A percentile compares a stretch with the other conserved stretches of the same genome.
Conservation (phyloP, 2,797 vertebrate genomes). For the Acanthornis magna region DNA sequence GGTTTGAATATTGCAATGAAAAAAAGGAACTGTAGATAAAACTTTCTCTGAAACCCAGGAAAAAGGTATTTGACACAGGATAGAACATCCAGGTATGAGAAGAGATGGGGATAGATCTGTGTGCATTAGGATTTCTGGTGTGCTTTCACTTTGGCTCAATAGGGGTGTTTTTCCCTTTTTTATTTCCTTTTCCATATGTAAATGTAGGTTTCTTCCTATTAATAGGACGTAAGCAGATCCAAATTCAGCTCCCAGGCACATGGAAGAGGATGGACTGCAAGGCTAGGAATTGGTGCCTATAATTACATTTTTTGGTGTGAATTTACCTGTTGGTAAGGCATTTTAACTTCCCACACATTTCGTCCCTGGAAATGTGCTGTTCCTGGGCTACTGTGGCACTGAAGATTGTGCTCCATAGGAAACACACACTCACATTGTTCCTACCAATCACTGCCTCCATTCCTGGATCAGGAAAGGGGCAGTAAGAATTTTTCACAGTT, state of each 20-base stretch:
- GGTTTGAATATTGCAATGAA: neutral
- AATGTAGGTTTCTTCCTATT: neutral
- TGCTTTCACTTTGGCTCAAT: neutral
- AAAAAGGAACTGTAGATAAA: neutral
- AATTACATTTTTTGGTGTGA: neutral
- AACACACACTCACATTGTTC: neutral
- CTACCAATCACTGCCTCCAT: rapidly evolving
- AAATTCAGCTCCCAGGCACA: neutral
- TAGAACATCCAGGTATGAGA: neutral
- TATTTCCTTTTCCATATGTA: neutral
- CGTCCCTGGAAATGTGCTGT: neutral
- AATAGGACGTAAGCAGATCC: neutral
- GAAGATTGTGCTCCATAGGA: neutral
- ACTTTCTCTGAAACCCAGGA: neutral
- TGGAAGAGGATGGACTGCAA: neutral
- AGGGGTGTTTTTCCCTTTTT: neutral
- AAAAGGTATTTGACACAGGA: neutral
- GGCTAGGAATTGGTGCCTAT: neutral
- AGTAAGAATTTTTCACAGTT: neutral
- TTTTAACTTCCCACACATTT: neutral
- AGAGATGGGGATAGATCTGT: neutral
- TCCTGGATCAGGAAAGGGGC: neutral
- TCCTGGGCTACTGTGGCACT: neutral
- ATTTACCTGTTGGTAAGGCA: neutral
- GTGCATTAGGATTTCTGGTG: neutral